Evolutionary conservation across 1,140 invertebrate species (phyloP), one percentile per base, ranked within the genome.

Genomic region (Drosophila tristis): DNA sequence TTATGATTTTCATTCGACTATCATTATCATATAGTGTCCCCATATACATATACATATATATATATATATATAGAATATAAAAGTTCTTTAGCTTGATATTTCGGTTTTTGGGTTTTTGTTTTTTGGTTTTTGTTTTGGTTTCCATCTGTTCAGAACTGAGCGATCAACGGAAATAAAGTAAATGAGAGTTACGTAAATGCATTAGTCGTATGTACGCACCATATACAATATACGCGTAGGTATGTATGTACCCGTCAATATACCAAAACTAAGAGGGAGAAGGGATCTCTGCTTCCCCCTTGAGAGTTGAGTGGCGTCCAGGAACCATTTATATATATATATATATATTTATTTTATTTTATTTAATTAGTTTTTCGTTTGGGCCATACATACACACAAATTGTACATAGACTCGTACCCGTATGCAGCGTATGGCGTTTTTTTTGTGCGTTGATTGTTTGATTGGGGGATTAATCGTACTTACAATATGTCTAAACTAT

Each of bases 51-150:
- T 58, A 54, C 58, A 44, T 48, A 51, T 35, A 67, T 67, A 35
- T 74, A 61, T 77, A 65, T 63, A 65, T 58, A 35, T 74, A 71
- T 62, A 57, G 54, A 73, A 72, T 76, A 80, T 64, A 48, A 77
- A 70, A 68, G 23, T 20, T 58, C 31, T 25, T 68, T 25, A 45
- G 51, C 51, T 70, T 45, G 60, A 50, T 68, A 50, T 65, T 39
- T 48, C 54, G 11, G 31, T 35, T 35, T 11, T 9, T 20, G 20
- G 20, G 16, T 16, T 20, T 20, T 20, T 20, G 20, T 1, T 20
- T 20, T 20, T 20, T 20, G 20, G 16, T 16, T 31, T 31, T 9
- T 8, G 9, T 11, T 11, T 11, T 13, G 35, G 35, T 39, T 13
- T 39, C 35, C 35, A 39, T 39, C 35, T 39, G 35, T 39, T 39